Conservation (phyloP, 2,113 vertebrate genomes). For the Corydoras sp. region DNA sequence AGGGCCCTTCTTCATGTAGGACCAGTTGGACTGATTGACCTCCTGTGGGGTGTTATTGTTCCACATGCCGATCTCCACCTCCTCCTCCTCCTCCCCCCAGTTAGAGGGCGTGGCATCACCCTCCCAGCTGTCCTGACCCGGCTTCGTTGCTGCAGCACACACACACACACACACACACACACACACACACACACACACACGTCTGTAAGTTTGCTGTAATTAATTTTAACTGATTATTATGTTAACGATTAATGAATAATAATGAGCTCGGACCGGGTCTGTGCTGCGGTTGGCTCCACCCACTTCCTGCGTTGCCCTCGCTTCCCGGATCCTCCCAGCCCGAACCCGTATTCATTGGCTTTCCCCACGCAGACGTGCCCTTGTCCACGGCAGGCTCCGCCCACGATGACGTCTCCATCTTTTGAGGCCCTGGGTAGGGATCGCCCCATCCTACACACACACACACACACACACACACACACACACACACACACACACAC, state of each 20-base stretch:
- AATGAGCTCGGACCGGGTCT: constrained; percentile 71
- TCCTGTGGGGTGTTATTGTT: constrained; percentile 83
- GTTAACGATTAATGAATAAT: not conserved
- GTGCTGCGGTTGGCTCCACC: constrained; percentile 72
- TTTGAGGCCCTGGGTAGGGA: constrained; percentile 51
- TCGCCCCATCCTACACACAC: constrained; percentile 81
- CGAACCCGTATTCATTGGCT: constrained; percentile 77
- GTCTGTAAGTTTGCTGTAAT: too few relatives aligned
- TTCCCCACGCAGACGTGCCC: constrained; percentile 93
- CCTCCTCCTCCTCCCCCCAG: constrained; percentile 91
- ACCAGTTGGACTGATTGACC: constrained; percentile 82
- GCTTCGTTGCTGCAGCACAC: constrained; percentile 73
- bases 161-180: not conserved
- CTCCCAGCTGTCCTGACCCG: constrained; percentile 93
- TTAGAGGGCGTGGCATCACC: constrained; percentile 72
- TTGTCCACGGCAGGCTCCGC: constrained; percentile 85
- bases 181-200: not conserved
- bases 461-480: too few relatives aligned
- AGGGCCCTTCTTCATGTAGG: constrained; percentile 84
- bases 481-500: too few relatives aligned
- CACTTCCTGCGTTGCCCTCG: constrained; percentile 62
- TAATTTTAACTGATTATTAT: not conserved
- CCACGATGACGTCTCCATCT: constrained; percentile 70
- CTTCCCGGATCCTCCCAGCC: constrained; percentile 74
- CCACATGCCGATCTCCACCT: constrained; percentile 97